These are phyloP conservation scores for Iphiclides podalirius DNA, from an alignment of 2,888 invertebrate species.

Conservation along the genomic window DNA sequence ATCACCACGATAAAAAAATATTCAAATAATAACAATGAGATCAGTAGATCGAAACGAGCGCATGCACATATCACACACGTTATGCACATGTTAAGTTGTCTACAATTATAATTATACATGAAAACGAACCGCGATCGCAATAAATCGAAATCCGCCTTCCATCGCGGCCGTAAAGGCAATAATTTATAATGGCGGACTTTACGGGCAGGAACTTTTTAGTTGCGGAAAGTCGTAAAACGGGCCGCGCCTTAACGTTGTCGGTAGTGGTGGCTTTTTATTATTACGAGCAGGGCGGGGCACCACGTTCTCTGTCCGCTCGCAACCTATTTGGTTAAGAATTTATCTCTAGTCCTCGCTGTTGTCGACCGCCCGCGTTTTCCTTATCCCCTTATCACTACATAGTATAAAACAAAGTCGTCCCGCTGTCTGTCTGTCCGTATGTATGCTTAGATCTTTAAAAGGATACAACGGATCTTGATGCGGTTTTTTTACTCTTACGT, in stretches of 20 bases:
- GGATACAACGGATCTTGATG: too few relatives aligned
- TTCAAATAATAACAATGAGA: too few relatives aligned
- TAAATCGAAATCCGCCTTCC: slow-evolving; percentile 8
- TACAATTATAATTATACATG: neutral
- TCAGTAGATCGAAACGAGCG: too few relatives aligned
- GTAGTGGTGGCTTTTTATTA: slow-evolving; percentile 37
- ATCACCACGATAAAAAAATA: too few relatives aligned
- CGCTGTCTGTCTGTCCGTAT: too few relatives aligned
- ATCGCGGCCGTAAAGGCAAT: slow-evolving; percentile 1
- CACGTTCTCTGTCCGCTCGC: slow-evolving; percentile 36
- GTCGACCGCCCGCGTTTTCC: neutral
- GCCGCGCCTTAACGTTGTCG: slow-evolving; percentile 48
- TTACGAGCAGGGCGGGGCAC: slow-evolving; percentile 53
- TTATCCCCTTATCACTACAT: neutral
- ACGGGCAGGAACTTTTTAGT: slow-evolving; percentile 23
- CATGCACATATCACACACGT: too few relatives aligned
- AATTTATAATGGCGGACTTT: slow-evolving; percentile 16
- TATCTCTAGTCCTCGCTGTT: slow-evolving; percentile 31
- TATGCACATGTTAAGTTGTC: too few relatives aligned
- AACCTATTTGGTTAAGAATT: slow-evolving; percentile 34
- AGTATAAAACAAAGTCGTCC: too few relatives aligned
- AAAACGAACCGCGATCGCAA: neutral
- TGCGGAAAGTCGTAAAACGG: slow-evolving; percentile 18
- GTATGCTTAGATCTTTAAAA: too few relatives aligned
- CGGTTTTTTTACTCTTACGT: neutral